Conservation (phyloP, 2,797 vertebrate genomes). For the Sus cebifrons region DNA sequence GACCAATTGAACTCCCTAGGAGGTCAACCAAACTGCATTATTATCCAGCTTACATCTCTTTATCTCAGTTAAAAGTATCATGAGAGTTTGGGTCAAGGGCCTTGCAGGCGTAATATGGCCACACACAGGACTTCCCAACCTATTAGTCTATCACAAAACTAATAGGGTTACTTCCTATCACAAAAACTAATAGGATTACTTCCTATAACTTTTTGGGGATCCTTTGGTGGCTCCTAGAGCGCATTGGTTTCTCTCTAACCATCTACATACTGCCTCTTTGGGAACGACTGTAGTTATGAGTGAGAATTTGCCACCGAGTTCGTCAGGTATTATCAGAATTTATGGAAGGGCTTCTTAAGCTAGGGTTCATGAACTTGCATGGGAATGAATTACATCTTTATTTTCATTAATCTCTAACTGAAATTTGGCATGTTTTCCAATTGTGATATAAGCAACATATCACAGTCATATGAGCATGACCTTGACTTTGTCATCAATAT, state of each 20-base stretch:
- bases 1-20: not conserved
- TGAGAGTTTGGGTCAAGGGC: not conserved
- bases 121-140: not conserved
- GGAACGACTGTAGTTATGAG: not conserved
- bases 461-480: not conserved
- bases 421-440: not conserved
- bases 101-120: not conserved
- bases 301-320: not conserved
- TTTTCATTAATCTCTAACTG: constrained; percentile 29
- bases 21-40: not conserved
- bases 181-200: not conserved
- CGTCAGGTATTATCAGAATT: not conserved
- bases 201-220: not conserved
- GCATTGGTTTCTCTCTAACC: not conserved
- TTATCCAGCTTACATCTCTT: not conserved
- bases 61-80: not conserved
- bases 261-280: not conserved
- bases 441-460: not conserved
- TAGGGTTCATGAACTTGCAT: not conserved
- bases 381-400: not conserved
- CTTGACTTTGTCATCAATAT: not conserved
- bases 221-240: not conserved
- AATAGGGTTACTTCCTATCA: not conserved
- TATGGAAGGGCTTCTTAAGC: not conserved
- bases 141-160: not conserved